phyloP scores from a whole-genome alignment of 2,113 vertebrate species.

The Hirundichthys speculiger region DNA sequence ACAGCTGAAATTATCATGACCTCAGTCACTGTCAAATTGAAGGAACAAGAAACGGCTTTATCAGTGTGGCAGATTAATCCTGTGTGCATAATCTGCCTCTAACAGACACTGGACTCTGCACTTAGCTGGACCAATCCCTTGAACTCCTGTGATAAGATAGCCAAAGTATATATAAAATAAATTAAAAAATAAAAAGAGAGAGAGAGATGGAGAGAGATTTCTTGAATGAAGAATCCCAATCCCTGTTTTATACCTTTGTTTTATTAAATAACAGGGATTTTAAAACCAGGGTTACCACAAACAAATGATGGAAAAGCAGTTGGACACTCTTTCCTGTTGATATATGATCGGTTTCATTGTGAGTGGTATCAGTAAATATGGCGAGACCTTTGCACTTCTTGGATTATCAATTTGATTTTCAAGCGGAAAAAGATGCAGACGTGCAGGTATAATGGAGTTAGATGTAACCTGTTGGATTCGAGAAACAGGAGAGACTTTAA shows the following conservation, averaged over 20 bases:
- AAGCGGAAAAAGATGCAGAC: neutral
- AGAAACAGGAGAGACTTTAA: no score
- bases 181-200: no score
- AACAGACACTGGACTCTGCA: constrained; percentile 74
- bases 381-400: neutral
- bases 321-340: neutral
- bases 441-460: neutral
- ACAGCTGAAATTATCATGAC: constrained; percentile 56
- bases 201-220: no score
- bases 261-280: neutral
- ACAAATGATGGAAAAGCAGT: neutral
- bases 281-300: neutral
- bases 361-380: constrained; percentile 1
- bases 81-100: constrained; percentile 44
- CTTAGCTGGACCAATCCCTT: constrained; percentile 58
- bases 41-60: constrained; percentile 47
- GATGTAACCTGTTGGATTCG: no score
- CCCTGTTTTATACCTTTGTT: neutral
- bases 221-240: neutral
- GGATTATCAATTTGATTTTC: constrained; percentile 2
- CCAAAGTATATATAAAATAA: constrained; percentile 39
- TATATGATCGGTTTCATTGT: constrained; percentile 21
- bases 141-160: constrained; percentile 76
- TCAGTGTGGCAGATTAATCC: constrained; percentile 57
- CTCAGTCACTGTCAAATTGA: constrained; percentile 20